These are phyloP conservation scores for Lithosia quadra DNA, from an alignment of 2,888 invertebrate genomes.

Conservation along the genomic window DNA sequence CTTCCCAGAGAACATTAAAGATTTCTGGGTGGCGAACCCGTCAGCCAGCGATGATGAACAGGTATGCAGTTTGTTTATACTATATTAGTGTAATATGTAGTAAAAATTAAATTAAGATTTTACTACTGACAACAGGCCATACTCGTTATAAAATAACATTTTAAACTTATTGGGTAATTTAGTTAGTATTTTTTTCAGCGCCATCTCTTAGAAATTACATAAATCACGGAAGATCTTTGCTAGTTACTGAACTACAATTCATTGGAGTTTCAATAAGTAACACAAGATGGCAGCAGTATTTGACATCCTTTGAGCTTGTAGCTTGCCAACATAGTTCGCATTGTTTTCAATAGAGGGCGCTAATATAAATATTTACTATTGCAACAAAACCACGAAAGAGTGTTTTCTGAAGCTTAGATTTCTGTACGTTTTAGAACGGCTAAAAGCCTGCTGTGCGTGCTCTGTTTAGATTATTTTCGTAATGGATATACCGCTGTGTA, in stretches of 20 bases:
- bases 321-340: background rate
- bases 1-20: conserved; percentile 81
- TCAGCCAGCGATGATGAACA: conserved; percentile 63
- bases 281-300: conserved; percentile 31
- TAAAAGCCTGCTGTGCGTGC: conserved; percentile 61
- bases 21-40: conserved; percentile 78
- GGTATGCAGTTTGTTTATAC: conserved; percentile 54
- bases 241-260: accelerated
- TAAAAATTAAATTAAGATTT: background rate
- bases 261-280: accelerated
- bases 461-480: conserved; percentile 35
- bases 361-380: background rate
- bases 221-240: background rate
- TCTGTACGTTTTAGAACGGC: conserved; percentile 21
- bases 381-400: too few relatives aligned
- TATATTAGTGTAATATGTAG: background rate
- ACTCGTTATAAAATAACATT: background rate
- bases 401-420: conserved; percentile 7
- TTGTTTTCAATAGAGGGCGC: conserved; percentile 24
- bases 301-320: background rate
- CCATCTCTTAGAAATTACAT: conserved; percentile 30
- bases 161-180: background rate
- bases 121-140: background rate
- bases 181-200: conserved; percentile 23
- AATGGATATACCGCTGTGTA: conserved; percentile 46